Evolutionary conservation across 1,140 invertebrate species (phyloP).

Genomic region (Lepidurus apus): DNA sequence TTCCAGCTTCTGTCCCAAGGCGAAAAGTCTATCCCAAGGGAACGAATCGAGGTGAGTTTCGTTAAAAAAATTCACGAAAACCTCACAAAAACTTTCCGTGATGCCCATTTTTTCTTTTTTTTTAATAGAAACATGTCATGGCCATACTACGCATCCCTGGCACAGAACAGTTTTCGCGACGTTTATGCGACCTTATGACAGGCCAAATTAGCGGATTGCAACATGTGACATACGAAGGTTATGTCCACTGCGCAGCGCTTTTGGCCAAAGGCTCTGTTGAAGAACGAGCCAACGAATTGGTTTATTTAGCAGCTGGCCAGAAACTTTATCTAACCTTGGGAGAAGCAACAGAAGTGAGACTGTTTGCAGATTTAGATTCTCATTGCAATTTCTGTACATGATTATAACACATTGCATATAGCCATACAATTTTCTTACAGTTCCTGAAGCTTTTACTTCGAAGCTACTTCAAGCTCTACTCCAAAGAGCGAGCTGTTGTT

Average conservation of each 20-base stretch:
- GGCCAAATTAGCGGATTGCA: constrained; percentile 30
- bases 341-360: background rate
- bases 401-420: background rate
- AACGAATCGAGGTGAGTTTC: background rate
- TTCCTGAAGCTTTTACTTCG: background rate
- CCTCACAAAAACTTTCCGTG: background rate
- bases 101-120: background rate
- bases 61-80: background rate
- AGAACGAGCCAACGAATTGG: constrained; percentile 28
- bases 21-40: background rate
- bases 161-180: background rate
- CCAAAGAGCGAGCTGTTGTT: background rate
- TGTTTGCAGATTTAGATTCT: background rate
- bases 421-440: background rate
- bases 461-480: background rate
- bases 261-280: constrained; percentile 33
- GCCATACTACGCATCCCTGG: constrained; percentile 2
- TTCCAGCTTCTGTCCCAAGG: background rate
- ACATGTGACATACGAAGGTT: constrained; percentile 30
- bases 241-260: constrained; percentile 32
- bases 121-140: constrained; percentile 24
- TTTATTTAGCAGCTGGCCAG: constrained; percentile 24
- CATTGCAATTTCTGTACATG: too few relatives aligned
- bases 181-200: constrained; percentile 33
- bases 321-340: constrained; percentile 18